These are phyloP conservation scores for Drosophila austrosaltans DNA, from an alignment of 2,888 invertebrate genomes.

Conservation along the genomic window DNA sequence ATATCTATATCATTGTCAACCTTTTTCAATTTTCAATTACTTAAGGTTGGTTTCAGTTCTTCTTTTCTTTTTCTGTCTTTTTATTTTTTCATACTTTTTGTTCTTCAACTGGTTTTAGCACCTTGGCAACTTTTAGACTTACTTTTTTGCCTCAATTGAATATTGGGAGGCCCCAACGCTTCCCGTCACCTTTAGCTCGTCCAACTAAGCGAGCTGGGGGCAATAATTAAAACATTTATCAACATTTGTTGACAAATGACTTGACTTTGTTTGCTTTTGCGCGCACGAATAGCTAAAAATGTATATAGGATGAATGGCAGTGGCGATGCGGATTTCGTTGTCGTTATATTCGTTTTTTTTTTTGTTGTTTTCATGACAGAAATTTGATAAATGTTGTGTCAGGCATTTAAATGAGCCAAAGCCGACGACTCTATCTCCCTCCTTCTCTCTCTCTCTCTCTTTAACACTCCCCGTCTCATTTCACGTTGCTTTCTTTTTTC, in stretches of 20 bases:
- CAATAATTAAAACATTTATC: slow-evolving; percentile 52
- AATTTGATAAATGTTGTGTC: slow-evolving; percentile 13
- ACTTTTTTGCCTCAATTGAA: slow-evolving; percentile 22
- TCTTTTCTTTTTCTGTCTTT: background rate
- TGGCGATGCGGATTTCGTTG: slow-evolving; percentile 7
- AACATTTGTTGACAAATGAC: slow-evolving; percentile 48
- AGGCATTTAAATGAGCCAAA: slow-evolving; percentile 13
- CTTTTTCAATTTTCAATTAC: slow-evolving; percentile 48
- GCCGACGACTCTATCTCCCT: background rate
- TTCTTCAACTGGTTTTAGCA: slow-evolving; percentile 20
- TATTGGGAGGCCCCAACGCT: background rate
- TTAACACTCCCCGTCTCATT: no score
- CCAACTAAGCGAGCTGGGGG: slow-evolving; percentile 12
- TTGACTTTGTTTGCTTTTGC: slow-evolving; percentile 33
- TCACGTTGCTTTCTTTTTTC: background rate
- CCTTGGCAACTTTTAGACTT: slow-evolving; percentile 25
- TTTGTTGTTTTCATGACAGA: slow-evolving; percentile 3
- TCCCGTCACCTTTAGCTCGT: slow-evolving; percentile 5
- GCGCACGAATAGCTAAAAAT: slow-evolving; percentile 8
- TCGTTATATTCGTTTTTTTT: slow-evolving; percentile 1
- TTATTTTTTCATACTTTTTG: background rate
- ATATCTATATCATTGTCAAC: slow-evolving; percentile 8
- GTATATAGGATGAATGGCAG: slow-evolving; percentile 7
- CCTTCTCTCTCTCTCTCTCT: background rate
- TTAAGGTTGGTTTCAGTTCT: slow-evolving; percentile 22